These are phyloP conservation scores for Sisor rabdophorus DNA, from an alignment of 2,113 vertebrate genomes.

Conservation along the genomic window DNA sequence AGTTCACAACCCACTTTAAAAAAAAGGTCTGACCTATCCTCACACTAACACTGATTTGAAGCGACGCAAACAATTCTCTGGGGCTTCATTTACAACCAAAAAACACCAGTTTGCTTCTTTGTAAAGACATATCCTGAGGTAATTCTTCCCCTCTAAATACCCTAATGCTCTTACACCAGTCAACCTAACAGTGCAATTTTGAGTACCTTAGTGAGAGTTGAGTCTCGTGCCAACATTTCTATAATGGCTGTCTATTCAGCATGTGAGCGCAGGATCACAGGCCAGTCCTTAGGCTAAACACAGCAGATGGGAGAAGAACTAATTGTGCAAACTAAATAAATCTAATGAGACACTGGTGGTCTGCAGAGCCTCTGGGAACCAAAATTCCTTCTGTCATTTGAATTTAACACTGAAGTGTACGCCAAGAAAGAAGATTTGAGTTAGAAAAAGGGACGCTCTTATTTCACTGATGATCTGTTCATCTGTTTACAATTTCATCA, in stretches of 20 bases:
- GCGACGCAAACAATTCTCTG: constrained; percentile 45
- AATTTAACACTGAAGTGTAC: constrained; percentile 45
- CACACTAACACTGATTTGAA: constrained; percentile 45
- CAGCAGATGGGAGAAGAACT: constrained; percentile 48
- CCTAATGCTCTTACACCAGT: constrained; percentile 16
- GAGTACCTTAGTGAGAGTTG: constrained; percentile 20
- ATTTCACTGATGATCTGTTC: constrained; percentile 17
- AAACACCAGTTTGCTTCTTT: constrained; percentile 44
- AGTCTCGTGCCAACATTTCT: constrained; percentile 41
- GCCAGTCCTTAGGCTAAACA: constrained; percentile 41
- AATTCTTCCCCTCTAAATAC: constrained; percentile 27
- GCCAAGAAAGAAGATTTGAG: constrained; percentile 12
- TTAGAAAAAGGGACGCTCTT: constrained; percentile 16
- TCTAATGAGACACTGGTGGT: constrained; percentile 42
- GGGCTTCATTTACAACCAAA: constrained; percentile 52
- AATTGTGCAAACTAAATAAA: constrained; percentile 48
- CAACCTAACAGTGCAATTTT: constrained; percentile 25
- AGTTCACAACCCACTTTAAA: constrained; percentile 28
- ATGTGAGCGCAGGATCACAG: constrained; percentile 33
- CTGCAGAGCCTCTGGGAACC: constrained; percentile 29
- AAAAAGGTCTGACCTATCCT: constrained; percentile 20
- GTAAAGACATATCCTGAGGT: constrained; percentile 40
- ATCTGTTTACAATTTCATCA: constrained; percentile 22
- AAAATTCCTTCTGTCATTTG: constrained; percentile 38
- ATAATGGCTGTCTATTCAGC: constrained; percentile 41